Evolutionary conservation across 2,888 invertebrate genomes (phyloP).

Genomic region (Parnassius orleans): DNA sequence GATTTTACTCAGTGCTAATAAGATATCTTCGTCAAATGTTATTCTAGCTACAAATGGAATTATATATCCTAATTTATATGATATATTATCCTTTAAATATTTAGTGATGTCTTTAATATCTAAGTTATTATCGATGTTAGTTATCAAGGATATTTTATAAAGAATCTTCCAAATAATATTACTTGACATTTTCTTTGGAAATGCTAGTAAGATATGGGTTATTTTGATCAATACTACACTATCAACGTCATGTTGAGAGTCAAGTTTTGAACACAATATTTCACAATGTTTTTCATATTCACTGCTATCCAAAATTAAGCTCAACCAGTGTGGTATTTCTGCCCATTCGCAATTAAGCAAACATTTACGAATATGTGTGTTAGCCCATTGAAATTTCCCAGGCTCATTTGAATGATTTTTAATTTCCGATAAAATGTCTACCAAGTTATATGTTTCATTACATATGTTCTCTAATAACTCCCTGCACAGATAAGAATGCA

Average conservation of each 20-base stretch:
- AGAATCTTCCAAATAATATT: slow-evolving; percentile 55
- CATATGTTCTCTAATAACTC: slow-evolving; percentile 49
- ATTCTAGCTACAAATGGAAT: slow-evolving; percentile 57
- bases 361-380: slow-evolving; percentile 45
- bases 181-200: slow-evolving; percentile 42
- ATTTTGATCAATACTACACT: slow-evolving; percentile 40
- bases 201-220: slow-evolving; percentile 42
- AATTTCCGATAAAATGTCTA: slow-evolving; percentile 43
- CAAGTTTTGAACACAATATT: slow-evolving; percentile 46
- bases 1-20: slow-evolving; percentile 42
- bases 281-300: slow-evolving; percentile 53
- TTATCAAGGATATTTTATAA: slow-evolving; percentile 48
- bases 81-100: slow-evolving; percentile 34
- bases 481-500: slow-evolving; percentile 55
- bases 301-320: slow-evolving; percentile 41
- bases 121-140: slow-evolving; percentile 32
- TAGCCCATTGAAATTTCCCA: slow-evolving; percentile 56
- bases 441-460: slow-evolving; percentile 33
- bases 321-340: slow-evolving; percentile 44
- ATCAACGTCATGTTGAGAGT: slow-evolving; percentile 35
- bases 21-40: slow-evolving; percentile 31
- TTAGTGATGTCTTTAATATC: slow-evolving; percentile 31
- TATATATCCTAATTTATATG: slow-evolving; percentile 55
- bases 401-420: slow-evolving; percentile 41
- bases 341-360: slow-evolving; percentile 44